Evolutionary conservation across 2,797 vertebrate genomes (phyloP).

Genomic region (Syndactyla subalaris): DNA sequence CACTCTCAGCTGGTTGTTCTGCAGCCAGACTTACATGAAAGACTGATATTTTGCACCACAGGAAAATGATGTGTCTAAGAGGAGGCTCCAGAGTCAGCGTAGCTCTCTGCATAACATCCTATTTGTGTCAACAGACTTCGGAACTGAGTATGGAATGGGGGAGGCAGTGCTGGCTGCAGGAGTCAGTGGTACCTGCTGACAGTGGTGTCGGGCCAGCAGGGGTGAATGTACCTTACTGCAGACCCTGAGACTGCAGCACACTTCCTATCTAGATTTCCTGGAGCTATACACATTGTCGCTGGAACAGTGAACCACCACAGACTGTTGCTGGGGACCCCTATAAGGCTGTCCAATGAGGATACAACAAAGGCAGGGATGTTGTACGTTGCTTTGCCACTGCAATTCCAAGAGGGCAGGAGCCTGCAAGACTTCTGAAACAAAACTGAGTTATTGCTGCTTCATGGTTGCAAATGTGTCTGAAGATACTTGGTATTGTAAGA

Average conservation of each 20-base stretch:
- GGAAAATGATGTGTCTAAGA: background rate
- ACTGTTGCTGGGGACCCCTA: too few species aligned
- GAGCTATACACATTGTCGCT: background rate
- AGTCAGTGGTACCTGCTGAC: accelerated
- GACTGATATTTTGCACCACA: background rate
- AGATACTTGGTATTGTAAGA: background rate
- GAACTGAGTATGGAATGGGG: background rate
- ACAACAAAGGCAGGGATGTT: background rate
- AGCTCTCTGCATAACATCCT: background rate
- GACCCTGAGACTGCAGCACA: accelerated
- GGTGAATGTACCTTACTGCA: background rate
- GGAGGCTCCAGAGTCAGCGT: accelerated
- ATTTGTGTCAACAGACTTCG: background rate
- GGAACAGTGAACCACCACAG: background rate
- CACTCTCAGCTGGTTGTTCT: background rate
- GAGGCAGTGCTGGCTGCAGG: background rate
- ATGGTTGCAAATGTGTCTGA: background rate
- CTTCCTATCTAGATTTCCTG: accelerated
- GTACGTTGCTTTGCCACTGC: accelerated
- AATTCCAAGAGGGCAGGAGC: background rate
- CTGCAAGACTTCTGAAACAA: background rate
- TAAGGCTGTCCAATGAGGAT: too few species aligned
- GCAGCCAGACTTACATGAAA: background rate
- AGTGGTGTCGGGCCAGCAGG: accelerated
- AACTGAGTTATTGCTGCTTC: background rate